Base-by-base conservation (phyloP, 2,888 invertebrate genomes). In the Nudaria mundana region DNA sequence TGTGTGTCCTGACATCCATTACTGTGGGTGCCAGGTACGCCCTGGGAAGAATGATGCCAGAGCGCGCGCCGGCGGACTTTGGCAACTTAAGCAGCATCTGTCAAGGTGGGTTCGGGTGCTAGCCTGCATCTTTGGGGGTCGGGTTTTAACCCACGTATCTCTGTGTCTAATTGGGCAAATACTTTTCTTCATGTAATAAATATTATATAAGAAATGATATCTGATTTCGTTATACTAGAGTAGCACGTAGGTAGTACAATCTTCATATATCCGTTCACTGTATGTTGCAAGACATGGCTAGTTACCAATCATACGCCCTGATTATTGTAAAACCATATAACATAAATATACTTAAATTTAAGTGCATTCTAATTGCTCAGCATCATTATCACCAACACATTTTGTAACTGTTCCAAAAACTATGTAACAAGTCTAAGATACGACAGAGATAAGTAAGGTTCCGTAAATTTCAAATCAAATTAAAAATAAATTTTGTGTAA, bases 251-350 rank as follows among this genome's bases (percentile, higher is more conserved):
- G 37, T 38, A 18, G 13, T 5, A 23, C 15, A 15, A 33, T 24
- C 33, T 35, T 1, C 37, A 26, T 18, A 29, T 38, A 45, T 47
- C 48, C 54, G 54, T 53, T 53, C 52, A 48, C 48, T 37, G 39
- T 15, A 39, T 56, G 53, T 47, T 42, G 56, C 20, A 51, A 56
- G 22, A 37, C 37, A 43, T 39, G 44, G 46, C 50, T 44, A 38
- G 33, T 48, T 37, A 31, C 40, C 33, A 32, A 40, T 48, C 50
- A 30, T 16, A 7, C 24, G 34, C 14, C 28, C 38, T 36, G 46
- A 39, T 38, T 23, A 37, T 29, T 18, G 20, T 25, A 11, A 32
- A 15, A 18, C 18, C 10, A 11, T 16, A 16, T 12, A 16, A 22
- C 30, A 37, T 20, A 24, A 30, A 36, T 36, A 16, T 30, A 7